Evolutionary conservation across 2,888 invertebrate species (phyloP).

Genomic region (Entomobrya multifasciata): DNA sequence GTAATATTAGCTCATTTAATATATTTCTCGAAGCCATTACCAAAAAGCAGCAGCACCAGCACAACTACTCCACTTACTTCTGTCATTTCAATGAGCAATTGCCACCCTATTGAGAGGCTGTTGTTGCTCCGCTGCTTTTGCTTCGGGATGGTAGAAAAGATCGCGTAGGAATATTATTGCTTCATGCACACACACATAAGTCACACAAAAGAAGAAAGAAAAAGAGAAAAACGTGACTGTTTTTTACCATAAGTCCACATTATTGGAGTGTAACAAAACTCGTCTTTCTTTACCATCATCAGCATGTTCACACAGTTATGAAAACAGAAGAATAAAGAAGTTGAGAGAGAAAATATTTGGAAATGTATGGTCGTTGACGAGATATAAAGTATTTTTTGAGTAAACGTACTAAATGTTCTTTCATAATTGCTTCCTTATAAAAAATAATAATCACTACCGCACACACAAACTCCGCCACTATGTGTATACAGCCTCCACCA

Average conservation of each 20-base stretch:
- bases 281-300: constrained; percentile 1
- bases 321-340: background rate
- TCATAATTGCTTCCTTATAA: constrained; percentile 20
- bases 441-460: constrained; percentile 46
- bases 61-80: constrained; percentile 44
- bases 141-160: too few species aligned
- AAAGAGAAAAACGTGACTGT: constrained; percentile 48
- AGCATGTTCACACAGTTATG: background rate
- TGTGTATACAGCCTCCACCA: too few species aligned
- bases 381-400: background rate
- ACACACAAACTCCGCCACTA: too few species aligned
- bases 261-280: constrained; percentile 45
- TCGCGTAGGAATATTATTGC: constrained; percentile 19
- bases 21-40: constrained; percentile 52
- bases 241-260: constrained; percentile 34
- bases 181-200: constrained; percentile 32
- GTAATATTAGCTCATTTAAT: constrained; percentile 67
- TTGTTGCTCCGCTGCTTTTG: background rate
- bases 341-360: constrained; percentile 8
- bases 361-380: constrained; percentile 1
- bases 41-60: too few species aligned
- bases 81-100: constrained; percentile 63
- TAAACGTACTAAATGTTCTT: constrained; percentile 23
- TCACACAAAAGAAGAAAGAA: constrained; percentile 29
- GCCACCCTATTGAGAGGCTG: constrained; percentile 58